Percentiles rank a stretch among this genome's conserved stretches.
Evolutionary conservation across 2,113 vertebrate species (phyloP).

Genomic region (Pachyramphus minor): DNA sequence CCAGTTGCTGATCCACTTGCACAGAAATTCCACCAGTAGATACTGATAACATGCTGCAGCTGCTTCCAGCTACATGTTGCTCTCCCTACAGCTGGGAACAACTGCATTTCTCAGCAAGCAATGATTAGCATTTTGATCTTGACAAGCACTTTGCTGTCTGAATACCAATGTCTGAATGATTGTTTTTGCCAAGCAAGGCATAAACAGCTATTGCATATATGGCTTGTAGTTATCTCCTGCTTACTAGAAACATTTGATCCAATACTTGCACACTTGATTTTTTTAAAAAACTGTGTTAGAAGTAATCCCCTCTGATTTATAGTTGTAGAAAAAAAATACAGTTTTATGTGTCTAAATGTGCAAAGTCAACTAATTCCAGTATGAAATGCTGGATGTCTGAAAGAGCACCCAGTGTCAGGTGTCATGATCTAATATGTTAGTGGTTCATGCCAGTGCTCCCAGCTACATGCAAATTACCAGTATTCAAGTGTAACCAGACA

Average conservation of each 20-base stretch:
- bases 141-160: slow-evolving; percentile 67
- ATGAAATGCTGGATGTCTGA: not conserved
- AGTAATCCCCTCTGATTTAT: not conserved
- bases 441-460: slow-evolving; percentile 22
- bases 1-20: not conserved
- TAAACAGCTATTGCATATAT: slow-evolving; percentile 23
- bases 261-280: not conserved
- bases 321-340: not conserved
- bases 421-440: slow-evolving; percentile 14
- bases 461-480: slow-evolving; percentile 62
- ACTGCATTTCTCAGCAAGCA: slow-evolving; percentile 63
- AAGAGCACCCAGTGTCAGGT: slow-evolving; percentile 43
- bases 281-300: not conserved
- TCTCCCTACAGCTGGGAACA: slow-evolving; percentile 58
- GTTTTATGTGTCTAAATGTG: not conserved
- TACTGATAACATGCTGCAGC: slow-evolving; percentile 23
- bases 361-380: not conserved
- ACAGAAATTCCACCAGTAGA: not conserved
- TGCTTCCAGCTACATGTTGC: slow-evolving; percentile 19
- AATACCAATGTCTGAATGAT: slow-evolving; percentile 65
- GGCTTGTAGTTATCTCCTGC: slow-evolving; percentile 23
- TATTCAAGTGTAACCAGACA: slow-evolving; percentile 63
- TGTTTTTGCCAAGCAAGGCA: slow-evolving; percentile 52
- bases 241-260: slow-evolving; percentile 43
- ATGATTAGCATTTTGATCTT: slow-evolving; percentile 75